Base-by-base conservation (phyloP, 2,888 invertebrate species). In the Stratiomys singularior region DNA sequence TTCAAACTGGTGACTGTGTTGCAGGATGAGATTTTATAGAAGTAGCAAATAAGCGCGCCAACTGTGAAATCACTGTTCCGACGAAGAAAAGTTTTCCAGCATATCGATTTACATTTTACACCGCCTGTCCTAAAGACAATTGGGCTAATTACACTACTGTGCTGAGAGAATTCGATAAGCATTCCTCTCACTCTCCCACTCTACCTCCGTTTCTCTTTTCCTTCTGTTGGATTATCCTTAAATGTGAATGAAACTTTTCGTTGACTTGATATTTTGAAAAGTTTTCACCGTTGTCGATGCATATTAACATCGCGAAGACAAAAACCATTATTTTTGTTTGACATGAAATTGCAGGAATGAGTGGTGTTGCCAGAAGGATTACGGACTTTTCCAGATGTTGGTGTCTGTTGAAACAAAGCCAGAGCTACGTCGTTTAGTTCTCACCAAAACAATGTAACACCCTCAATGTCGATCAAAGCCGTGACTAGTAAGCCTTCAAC, bases 21-120 rank as follows among this genome's bases (percentile, higher is more conserved):
- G 37, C 9, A 37, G 37, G 9, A 3, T 37, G 18, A 3, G 25
- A 25, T 21, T 2, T 4, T 13, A 21, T 60, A 13, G 21, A 13
- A 11, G 23, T 7, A 23, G 25, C 11, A 64, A 1, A 5, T 25
- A 11, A 21, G 28, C 23, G 15, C 30, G 2, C 30, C 30, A 21
- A 64, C 1, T 64, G 64, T 64, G 64, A 28, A 13, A 64, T 71
- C 52, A 52, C 47, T 52, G 23, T 25, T 52, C 27, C 47, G 27
- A 28, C 47, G 47, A 7, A 27, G 30, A n/a, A 71, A 71, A 71
- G 47, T 71, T 71, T 71, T 30, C n/a, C 71, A 71, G 47, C 52
- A 27, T 28, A 71, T 71, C 71, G 47, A 71, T 71, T 71, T 71
- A 71, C 46, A 71, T 71, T 71, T 71, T 71, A 71, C 71, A 71